Evolutionary conservation across 2,888 invertebrate genomes (phyloP).

Genomic region (Zele albiditarsus): DNA sequence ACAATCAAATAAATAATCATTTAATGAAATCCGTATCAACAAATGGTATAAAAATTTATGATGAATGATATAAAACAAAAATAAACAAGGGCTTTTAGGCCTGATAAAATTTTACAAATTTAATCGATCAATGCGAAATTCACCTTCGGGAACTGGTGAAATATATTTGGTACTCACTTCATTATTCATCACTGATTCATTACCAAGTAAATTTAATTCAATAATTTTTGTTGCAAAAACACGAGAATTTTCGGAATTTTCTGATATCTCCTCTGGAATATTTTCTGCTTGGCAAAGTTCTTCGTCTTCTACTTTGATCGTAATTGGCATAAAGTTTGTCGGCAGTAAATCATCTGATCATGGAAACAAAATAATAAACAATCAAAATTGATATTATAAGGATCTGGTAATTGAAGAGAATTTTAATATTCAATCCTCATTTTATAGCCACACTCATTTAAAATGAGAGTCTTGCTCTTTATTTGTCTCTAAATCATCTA

Average conservation of each 20-base stretch:
- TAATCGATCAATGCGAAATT: conserved; percentile 60
- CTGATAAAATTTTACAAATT: conserved; percentile 53
- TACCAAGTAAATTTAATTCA: conserved; percentile 62
- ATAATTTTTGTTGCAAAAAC: conserved; percentile 58
- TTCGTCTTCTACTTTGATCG: conserved; percentile 26
- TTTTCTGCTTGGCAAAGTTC: conserved; percentile 25
- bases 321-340: background rate
- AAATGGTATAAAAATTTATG: conserved; percentile 1
- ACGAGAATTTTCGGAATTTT: conserved; percentile 29
- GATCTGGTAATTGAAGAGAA: too few relatives aligned
- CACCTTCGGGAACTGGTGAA: conserved; percentile 38
- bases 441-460: too few relatives aligned
- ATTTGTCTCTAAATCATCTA: too few relatives aligned
- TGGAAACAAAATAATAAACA: background rate
- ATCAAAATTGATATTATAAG: background rate
- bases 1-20: conserved; percentile 24
- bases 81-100: background rate
- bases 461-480: too few relatives aligned
- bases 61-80: conserved; percentile 2
- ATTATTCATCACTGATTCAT: conserved; percentile 48
- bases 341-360: conserved; percentile 56
- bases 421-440: too few relatives aligned
- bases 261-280: conserved; percentile 15
- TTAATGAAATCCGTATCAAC: background rate
- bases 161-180: conserved; percentile 46